Evolutionary conservation across 2,888 invertebrate genomes (phyloP), one percentile per base, ranked within the genome.

Genomic region (Chelonus formosanus): DNA sequence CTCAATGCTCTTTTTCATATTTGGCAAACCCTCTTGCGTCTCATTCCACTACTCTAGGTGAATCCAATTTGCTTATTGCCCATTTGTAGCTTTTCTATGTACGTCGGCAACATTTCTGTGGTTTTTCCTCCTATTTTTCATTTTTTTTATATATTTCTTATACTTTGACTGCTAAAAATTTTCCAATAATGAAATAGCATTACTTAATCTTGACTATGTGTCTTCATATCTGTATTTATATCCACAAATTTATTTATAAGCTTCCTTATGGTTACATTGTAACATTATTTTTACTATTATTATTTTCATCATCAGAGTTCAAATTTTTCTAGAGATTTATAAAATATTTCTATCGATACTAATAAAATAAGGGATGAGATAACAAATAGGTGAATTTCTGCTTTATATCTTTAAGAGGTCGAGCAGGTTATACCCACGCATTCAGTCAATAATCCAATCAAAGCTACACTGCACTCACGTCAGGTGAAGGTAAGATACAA

Each of bases 31-130:
- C 70, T 67, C 72, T 65, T 5, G 68, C 72, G 59, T 67, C 67
- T 53, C 61, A 70, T 67, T 56, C 69, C 66, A 61, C 52, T 52
- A 47, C 32, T 70, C 67, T 71, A 70, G 72, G 71, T 72, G 74
- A 75, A 76, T 77, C 76, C 77, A 78, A 78, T 78, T 74, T 76
- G 73, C 77, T 77, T 78, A 78, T 77, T 78, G 77, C 74, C 76
- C 74, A 72, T 77, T 77, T 75, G 73, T 75, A 74, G 74, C 73
- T 75, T 74, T 72, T 68, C 69, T 70, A 68, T 66, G 63, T 52
- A 61, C 67, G 58, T 62, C 62, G 55, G 58, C 66, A 64, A 40
- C 60, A 57, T 61, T 64, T 52, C 10, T 65, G 53, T 64, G 40
- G 62, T 68, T 40, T 1, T 54, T 57, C 68, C 34, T 54, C 20